These are phyloP conservation scores for Dendroctonus ponderosae DNA, from an alignment of 1,140 invertebrate species.

Conservation along the genomic window DNA sequence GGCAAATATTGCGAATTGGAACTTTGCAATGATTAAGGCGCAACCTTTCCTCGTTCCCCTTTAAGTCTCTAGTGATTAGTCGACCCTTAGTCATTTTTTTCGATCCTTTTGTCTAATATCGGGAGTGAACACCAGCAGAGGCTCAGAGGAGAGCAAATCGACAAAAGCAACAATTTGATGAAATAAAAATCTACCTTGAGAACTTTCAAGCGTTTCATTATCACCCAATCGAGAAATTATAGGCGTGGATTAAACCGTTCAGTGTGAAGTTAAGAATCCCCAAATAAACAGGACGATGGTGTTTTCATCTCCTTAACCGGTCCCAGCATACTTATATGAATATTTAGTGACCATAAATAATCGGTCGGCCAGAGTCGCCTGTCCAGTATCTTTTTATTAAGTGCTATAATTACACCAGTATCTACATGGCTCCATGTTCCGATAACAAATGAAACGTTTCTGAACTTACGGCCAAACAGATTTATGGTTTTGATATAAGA, in stretches of 20 bases:
- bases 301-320: constrained; percentile 12
- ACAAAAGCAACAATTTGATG: no score
- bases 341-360: constrained; percentile 46
- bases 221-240: constrained; percentile 9
- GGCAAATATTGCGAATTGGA: no score
- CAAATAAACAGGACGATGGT: constrained; percentile 7
- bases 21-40: no score
- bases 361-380: constrained; percentile 33
- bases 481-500: constrained; percentile 34
- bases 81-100: no score
- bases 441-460: constrained; percentile 34
- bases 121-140: no score
- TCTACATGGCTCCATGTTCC: constrained; percentile 37
- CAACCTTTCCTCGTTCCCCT: no score
- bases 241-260: constrained; percentile 23
- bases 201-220: no score
- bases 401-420: constrained; percentile 45
- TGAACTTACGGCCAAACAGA: constrained; percentile 19
- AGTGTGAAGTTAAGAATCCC: constrained; percentile 11
- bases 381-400: constrained; percentile 45
- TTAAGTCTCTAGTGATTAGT: no score
- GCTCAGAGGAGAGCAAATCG: no score
- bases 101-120: no score
- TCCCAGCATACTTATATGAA: constrained; percentile 32
- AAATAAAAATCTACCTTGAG: no score